These are phyloP conservation scores for Chouioia cunea DNA, from an alignment of 2,888 invertebrate genomes.

Conservation along the genomic window DNA sequence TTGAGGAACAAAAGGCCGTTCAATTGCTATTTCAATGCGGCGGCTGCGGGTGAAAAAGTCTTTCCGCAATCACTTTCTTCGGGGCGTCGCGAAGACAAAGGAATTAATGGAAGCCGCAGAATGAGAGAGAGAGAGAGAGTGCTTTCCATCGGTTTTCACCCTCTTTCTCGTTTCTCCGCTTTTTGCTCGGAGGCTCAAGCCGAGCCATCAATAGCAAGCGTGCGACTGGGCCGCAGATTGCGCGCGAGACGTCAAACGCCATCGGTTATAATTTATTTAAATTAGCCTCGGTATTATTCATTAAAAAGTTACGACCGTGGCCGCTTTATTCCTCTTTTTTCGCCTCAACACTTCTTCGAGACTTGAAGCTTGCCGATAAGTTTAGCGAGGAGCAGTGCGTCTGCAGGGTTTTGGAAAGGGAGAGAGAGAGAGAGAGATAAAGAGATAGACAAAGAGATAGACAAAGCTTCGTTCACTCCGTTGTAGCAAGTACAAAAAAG, in stretches of 20 bases:
- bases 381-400: constrained; percentile 12
- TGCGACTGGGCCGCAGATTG: constrained; percentile 52
- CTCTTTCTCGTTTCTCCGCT: constrained; percentile 25
- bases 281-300: constrained; percentile 66
- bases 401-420: constrained; percentile 57
- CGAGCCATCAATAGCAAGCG: constrained; percentile 61
- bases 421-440: no score
- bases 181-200: constrained; percentile 9
- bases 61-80: constrained; percentile 61
- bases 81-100: constrained; percentile 62
- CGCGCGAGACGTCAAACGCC: constrained; percentile 64
- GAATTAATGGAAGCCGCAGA: constrained; percentile 67
- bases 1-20: constrained; percentile 42
- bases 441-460: no score
- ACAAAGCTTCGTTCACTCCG: no score
- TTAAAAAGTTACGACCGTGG: constrained; percentile 62
- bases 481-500: no score
- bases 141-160: constrained; percentile 58
- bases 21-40: constrained; percentile 68
- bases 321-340: constrained; percentile 41
- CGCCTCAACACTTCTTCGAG: constrained; percentile 42
- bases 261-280: constrained; percentile 68
- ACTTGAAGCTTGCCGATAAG: constrained; percentile 35
- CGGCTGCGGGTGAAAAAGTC: constrained; percentile 58
- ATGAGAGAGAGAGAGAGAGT: constrained; percentile 48